phyloP scores from a whole-genome alignment of 1,140 invertebrate species.

The Penaeus vannamei region DNA sequence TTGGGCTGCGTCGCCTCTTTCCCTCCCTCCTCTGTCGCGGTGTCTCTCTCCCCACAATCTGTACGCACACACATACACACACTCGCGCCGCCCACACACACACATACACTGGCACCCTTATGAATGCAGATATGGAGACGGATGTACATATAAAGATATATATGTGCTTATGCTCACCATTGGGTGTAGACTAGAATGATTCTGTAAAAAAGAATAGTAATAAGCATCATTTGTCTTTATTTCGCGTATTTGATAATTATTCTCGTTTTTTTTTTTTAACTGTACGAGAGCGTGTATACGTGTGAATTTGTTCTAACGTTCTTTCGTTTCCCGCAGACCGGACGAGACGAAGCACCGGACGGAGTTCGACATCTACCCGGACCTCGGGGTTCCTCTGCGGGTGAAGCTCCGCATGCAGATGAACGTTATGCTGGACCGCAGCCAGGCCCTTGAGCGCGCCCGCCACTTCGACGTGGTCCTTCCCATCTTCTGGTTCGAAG shows the following conservation, averaged over 20 bases:
- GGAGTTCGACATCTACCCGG: constrained; percentile 67
- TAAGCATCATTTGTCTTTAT: background rate
- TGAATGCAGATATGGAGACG: no score
- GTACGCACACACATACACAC: no score
- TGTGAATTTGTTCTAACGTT: background rate
- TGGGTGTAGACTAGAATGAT: no score
- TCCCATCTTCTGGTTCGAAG: constrained; percentile 68
- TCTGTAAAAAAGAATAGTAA: background rate
- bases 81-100: no score
- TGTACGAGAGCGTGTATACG: background rate
- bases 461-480: constrained; percentile 66
- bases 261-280: background rate
- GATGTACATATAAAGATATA: no score
- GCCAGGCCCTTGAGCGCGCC: constrained; percentile 64
- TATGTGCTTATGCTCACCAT: no score
- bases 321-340: constrained; percentile 52
- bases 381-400: constrained; percentile 64
- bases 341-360: constrained; percentile 64
- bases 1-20: no score
- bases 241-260: background rate
- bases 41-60: no score
- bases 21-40: no score
- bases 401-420: constrained; percentile 68
- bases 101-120: no score
- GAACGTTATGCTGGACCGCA: constrained; percentile 67